These are phyloP conservation scores for Sorex maritimensis DNA, from an alignment of 2,797 vertebrate genomes.

Conservation along the genomic window DNA sequence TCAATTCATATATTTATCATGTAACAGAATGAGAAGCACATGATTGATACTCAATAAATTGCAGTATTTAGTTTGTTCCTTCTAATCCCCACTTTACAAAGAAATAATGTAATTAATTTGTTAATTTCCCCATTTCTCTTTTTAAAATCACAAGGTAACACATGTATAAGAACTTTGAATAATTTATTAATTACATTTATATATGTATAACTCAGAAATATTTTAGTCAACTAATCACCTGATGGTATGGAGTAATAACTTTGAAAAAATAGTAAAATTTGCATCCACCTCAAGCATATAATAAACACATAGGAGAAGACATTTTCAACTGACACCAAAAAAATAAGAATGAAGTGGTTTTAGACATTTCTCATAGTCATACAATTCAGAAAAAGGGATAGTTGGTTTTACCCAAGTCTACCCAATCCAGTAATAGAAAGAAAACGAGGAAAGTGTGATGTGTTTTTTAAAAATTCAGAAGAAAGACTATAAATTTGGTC, in stretches of 20 bases:
- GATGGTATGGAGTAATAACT: neutral
- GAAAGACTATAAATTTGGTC: neutral
- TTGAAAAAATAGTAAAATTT: neutral
- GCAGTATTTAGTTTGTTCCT: too few species aligned
- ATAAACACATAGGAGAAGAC: neutral
- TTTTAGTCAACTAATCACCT: slow-evolving; percentile 4
- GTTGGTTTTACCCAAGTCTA: neutral
- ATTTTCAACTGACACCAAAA: neutral
- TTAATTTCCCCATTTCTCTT: too few species aligned
- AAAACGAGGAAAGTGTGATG: neutral
- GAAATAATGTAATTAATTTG: neutral
- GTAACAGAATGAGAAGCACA: too few species aligned
- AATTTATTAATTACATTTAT: neutral
- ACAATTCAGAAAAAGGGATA: neutral
- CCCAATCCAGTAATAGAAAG: neutral
- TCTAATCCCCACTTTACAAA: neutral
- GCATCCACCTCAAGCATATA: neutral
- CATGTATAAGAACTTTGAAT: neutral
- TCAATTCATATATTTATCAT: too few species aligned
- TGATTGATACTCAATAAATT: too few species aligned
- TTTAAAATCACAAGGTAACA: neutral
- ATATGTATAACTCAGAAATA: neutral
- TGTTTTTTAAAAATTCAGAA: neutral
- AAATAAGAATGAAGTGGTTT: neutral
- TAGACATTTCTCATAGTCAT: neutral